phyloP scores from a whole-genome alignment of 2,888 invertebrate genomes.

The Neoascia interrupta region DNA sequence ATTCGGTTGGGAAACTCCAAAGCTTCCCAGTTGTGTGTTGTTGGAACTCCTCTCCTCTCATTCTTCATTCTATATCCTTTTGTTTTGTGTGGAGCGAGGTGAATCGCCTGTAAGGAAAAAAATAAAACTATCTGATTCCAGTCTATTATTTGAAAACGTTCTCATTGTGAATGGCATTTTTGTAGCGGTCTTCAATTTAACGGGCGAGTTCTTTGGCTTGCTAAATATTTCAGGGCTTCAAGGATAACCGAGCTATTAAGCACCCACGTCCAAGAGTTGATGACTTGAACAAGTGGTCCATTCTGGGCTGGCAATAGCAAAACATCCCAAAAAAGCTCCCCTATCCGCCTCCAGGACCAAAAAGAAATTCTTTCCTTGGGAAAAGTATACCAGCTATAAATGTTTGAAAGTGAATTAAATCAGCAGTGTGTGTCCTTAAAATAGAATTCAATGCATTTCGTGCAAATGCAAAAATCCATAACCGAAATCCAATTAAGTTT shows the following conservation, averaged over 20 bases:
- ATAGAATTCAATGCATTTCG: not conserved
- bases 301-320: conserved; percentile 47
- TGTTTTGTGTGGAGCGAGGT: conserved; percentile 55
- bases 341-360: conserved; percentile 19
- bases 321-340: conserved; percentile 50
- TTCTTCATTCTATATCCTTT: conserved; percentile 40
- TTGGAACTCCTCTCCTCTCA: conserved; percentile 63
- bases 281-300: conserved; percentile 60
- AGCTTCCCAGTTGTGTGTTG: conserved; percentile 62
- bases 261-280: too few relatives aligned
- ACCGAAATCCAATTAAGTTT: conserved; percentile 2
- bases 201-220: conserved; percentile 24
- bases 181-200: conserved; percentile 6
- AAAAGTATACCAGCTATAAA: too few relatives aligned
- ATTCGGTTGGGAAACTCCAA: conserved; percentile 65
- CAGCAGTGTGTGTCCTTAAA: conserved; percentile 2
- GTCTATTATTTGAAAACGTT: conserved; percentile 46
- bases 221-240: conserved; percentile 29
- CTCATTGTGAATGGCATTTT: conserved; percentile 15
- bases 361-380: not conserved
- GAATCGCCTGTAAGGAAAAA: conserved; percentile 56
- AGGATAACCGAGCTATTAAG: conserved; percentile 6
- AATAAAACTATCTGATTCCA: conserved; percentile 48
- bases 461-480: not conserved
- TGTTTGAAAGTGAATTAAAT: conserved; percentile 16